Evolutionary conservation across 2,797 vertebrate genomes (phyloP).

Genomic region (Pempheris klunzingeri): DNA sequence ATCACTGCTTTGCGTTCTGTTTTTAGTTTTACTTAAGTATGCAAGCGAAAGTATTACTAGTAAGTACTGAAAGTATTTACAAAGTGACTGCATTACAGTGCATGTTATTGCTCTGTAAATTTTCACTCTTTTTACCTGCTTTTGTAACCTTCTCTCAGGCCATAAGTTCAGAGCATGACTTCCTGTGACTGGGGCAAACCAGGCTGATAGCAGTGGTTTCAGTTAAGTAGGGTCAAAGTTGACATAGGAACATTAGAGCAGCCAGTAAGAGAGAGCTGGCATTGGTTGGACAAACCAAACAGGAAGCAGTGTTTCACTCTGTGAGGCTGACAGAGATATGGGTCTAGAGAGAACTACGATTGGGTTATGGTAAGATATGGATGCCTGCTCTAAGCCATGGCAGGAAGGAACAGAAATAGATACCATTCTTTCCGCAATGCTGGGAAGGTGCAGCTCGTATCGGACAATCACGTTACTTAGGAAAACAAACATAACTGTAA

Average conservation of each 20-base stretch:
- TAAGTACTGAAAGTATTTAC: conserved; percentile 12
- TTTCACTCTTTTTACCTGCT: conserved; percentile 46
- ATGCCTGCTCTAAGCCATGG: conserved; percentile 64
- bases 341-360: conserved; percentile 63
- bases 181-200: conserved; percentile 69
- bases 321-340: conserved; percentile 75
- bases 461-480: conserved; percentile 59
- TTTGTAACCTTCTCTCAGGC: conserved; percentile 68
- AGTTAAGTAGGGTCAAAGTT: conserved; percentile 72
- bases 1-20: conserved; percentile 28
- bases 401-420: conserved; percentile 83
- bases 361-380: conserved; percentile 74
- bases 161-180: conserved; percentile 66
- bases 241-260: conserved; percentile 58
- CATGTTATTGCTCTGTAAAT: conserved; percentile 9
- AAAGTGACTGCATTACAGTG: conserved; percentile 11
- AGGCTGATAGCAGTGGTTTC: conserved; percentile 66
- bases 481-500: conserved; percentile 66
- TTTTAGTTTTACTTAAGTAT: conserved; percentile 24
- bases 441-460: conserved; percentile 77
- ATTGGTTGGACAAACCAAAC: conserved; percentile 75
- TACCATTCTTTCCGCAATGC: conserved; percentile 71
- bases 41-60: too few relatives aligned
- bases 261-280: conserved; percentile 50
- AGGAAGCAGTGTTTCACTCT: conserved; percentile 75